A percentile compares a stretch with the other conserved stretches of the same genome.
Conservation (phyloP, 2,888 invertebrate species). For the Cancer borealis region DNA sequence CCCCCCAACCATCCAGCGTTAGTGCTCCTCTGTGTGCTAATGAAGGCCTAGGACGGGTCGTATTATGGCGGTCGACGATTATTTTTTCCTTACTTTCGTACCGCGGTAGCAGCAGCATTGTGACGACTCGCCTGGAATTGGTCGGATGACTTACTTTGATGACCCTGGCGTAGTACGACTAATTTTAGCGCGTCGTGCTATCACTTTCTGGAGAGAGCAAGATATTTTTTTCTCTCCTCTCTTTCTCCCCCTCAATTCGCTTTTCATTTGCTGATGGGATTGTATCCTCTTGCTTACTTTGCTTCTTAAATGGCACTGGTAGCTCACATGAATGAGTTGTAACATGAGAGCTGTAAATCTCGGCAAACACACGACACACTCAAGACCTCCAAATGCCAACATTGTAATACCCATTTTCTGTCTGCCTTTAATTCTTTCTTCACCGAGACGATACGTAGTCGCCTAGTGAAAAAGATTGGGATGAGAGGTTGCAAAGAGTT, state of each 20-base stretch:
- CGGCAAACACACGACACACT: conserved; percentile 39
- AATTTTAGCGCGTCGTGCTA: conserved; percentile 53
- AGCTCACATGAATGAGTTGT: conserved; percentile 55
- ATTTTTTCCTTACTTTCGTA: conserved; percentile 69
- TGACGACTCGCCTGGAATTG: conserved; percentile 61
- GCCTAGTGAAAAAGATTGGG: conserved; percentile 61
- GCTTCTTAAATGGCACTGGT: conserved; percentile 47
- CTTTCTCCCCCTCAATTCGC: conserved; percentile 29
- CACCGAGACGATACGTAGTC: conserved; percentile 33
- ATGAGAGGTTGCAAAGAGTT: conserved; percentile 56
- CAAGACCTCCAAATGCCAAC: conserved; percentile 40
- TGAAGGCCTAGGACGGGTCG: conserved; percentile 70
- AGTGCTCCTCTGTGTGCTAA: conserved; percentile 73
- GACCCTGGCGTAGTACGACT: conserved; percentile 57
- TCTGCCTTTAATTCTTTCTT: conserved; percentile 55
- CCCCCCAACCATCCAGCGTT: conserved; percentile 51
- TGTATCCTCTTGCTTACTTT: conserved; percentile 55
- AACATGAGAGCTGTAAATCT: conserved; percentile 55
- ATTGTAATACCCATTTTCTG: conserved; percentile 50
- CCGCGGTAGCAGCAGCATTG: conserved; percentile 45
- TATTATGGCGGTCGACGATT: conserved; percentile 67
- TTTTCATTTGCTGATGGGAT: conserved; percentile 62
- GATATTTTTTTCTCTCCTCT: conserved; percentile 34
- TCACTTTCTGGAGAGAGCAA: conserved; percentile 52
- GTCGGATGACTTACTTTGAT: conserved; percentile 67